Conservation (phyloP, 2,113 vertebrate species). For the Strix uralensis region DNA sequence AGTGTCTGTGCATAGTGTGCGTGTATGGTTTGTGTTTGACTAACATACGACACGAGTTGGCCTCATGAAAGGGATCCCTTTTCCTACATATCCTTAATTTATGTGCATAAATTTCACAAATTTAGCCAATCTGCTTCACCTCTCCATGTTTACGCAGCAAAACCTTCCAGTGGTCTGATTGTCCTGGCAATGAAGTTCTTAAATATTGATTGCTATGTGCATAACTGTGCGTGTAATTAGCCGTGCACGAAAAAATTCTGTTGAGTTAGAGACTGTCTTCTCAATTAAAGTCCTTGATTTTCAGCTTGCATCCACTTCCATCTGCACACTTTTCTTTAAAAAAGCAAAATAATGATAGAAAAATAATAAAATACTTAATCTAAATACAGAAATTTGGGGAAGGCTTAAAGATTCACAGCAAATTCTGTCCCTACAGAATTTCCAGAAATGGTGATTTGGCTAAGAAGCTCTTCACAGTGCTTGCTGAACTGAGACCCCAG, state of each 20-base stretch:
- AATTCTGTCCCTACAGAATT: not conserved
- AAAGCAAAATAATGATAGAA: not conserved
- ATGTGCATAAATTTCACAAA: not conserved
- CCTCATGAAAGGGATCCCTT: not conserved
- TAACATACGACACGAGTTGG: accelerated
- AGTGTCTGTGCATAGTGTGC: too few species aligned
- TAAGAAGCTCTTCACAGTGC: not conserved
- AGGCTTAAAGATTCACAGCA: not conserved
- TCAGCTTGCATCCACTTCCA: not conserved
- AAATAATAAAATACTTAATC: not conserved
- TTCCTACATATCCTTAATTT: not conserved
- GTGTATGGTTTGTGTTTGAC: not conserved
- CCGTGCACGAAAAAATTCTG: not conserved
- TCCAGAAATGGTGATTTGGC: not conserved
- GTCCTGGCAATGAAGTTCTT: not conserved
- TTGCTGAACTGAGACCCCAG: not conserved
- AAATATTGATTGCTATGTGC: not conserved
- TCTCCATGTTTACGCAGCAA: not conserved
- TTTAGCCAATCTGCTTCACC: not conserved
- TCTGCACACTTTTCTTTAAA: not conserved
- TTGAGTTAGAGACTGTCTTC: not conserved
- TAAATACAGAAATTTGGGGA: not conserved
- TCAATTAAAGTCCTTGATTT: not conserved
- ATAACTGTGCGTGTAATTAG: not conserved
- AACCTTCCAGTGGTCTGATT: not conserved